Evolutionary conservation across 2,888 invertebrate species (phyloP).

Genomic region (Carterocephalus palaemon): DNA sequence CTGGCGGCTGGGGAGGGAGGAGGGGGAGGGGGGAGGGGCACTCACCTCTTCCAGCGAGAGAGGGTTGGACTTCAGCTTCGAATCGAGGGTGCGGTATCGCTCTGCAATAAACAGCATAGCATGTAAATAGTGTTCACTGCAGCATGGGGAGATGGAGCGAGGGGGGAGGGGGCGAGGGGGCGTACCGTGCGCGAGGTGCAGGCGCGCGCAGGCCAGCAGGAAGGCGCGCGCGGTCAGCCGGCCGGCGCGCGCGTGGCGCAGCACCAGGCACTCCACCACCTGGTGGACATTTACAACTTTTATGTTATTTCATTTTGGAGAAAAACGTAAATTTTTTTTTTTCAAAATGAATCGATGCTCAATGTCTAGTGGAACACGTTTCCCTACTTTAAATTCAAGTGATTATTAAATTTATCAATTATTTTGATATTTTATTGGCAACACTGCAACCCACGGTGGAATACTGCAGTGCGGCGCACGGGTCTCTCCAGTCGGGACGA

Average conservation of each 20-base stretch:
- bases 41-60: conserved; percentile 84
- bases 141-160: background rate
- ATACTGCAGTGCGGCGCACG: no score
- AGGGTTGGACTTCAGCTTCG: conserved; percentile 85
- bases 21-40: background rate
- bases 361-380: no score
- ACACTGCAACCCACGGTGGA: no score
- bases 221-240: conserved; percentile 23
- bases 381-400: no score
- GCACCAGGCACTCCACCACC: conserved; percentile 82
- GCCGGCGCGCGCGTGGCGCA: conserved; percentile 79
- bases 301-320: no score
- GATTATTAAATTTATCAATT: no score
- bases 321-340: no score
- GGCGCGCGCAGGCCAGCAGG: conserved; percentile 32
- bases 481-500: no score
- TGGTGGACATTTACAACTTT: conserved; percentile 48
- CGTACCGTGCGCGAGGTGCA: conserved; percentile 59
- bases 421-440: no score
- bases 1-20: background rate
- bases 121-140: no score
- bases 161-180: background rate
- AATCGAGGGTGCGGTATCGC: conserved; percentile 83
- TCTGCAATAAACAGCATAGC: conserved; percentile 71
- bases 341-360: no score